These are phyloP conservation scores for Scomber scombrus DNA, from an alignment of 2,113 vertebrate genomes.

Conservation along the genomic window DNA sequence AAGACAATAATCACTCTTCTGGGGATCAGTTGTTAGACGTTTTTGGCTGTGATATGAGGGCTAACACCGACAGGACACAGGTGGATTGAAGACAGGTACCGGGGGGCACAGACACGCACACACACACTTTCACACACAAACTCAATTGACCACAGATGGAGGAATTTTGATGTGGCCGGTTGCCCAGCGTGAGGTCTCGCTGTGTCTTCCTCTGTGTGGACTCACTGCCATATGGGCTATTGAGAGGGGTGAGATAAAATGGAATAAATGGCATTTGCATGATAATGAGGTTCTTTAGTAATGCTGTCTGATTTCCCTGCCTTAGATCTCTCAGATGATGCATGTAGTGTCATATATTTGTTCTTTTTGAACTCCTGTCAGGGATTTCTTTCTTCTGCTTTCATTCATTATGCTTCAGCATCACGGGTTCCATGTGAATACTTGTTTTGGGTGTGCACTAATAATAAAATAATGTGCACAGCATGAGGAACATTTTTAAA, in stretches of 20 bases:
- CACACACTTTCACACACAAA: constrained; percentile 37
- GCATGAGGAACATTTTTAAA: constrained; percentile 41
- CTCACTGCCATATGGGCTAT: constrained; percentile 80
- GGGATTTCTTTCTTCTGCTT: constrained; percentile 51
- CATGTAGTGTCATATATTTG: constrained; percentile 67
- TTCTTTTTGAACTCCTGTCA: constrained; percentile 76
- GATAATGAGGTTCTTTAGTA: constrained; percentile 82
- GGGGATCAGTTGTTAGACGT: constrained; percentile 44
- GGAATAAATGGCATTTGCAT: constrained; percentile 83
- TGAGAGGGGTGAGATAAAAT: constrained; percentile 81
- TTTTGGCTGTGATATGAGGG: constrained; percentile 58
- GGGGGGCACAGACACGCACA: constrained; percentile 1
- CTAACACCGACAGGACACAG: constrained; percentile 50
- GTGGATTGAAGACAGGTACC: constrained; percentile 67
- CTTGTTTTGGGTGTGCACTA: constrained; percentile 31
- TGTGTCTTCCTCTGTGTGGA: constrained; percentile 74
- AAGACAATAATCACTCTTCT: constrained; percentile 57
- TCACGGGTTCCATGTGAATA: constrained; percentile 16
- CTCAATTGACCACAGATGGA: constrained; percentile 80
- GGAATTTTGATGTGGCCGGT: constrained; percentile 81
- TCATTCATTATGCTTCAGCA: constrained; percentile 43
- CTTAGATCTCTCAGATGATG: constrained; percentile 76
- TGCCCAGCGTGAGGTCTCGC: constrained; percentile 75
- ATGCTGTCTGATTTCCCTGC: constrained; percentile 76
- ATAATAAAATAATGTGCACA: constrained; percentile 12